Base-by-base conservation (phyloP, 2,113 vertebrate genomes). In the Urocitellus parryii region DNA sequence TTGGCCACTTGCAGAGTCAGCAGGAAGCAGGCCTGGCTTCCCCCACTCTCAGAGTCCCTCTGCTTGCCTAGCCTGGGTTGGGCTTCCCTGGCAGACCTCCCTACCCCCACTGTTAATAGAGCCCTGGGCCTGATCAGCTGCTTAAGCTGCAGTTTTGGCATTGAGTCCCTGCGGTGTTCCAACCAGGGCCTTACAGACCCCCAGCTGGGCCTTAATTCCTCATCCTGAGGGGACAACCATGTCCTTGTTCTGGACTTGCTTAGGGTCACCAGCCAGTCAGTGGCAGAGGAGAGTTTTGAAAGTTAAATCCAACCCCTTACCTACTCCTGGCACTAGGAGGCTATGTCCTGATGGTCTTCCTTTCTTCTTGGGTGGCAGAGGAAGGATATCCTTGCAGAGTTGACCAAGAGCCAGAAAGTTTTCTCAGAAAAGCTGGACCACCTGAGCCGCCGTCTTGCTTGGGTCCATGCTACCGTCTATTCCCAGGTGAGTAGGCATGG, bases 401-500 rank as follows among this genome's bases (percentile, higher is more conserved):
- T 99, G 74, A 97, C 99, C 96, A 99, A 99, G 97, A 99, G 99
- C 97, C 99, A 99, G 96, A 99, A 99, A 97, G 99, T 99, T 73
- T 99, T 99, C 97, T 99, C 99, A 0, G 99, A 99, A 98, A 99
- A 99, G 97, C 98, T 99, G 88, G 99, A 99, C 98, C 99, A 99
- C 97, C 98, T 99, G 76, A 99, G 99, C 97, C 98, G 99, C 32
- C 99, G 99, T 51, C 99, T 99, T 20, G 99, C 99, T 87, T 99
- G 99, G 99, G 99, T 99, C 98, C 99, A 99, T 0, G 99, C 99
- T 97, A 99, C 99, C n/a, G 99, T 99, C 96, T 99, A 99, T 98
- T 99, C 99, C 96, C 99, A 99, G 99, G 99, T 99, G 98, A 90
- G 97, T 25, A 0, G 17, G 12, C 2, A 14, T 8, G 29, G 53